These are phyloP conservation scores for Lymantria dispar DNA, from an alignment of 2,888 invertebrate genomes.

Conservation along the genomic window DNA sequence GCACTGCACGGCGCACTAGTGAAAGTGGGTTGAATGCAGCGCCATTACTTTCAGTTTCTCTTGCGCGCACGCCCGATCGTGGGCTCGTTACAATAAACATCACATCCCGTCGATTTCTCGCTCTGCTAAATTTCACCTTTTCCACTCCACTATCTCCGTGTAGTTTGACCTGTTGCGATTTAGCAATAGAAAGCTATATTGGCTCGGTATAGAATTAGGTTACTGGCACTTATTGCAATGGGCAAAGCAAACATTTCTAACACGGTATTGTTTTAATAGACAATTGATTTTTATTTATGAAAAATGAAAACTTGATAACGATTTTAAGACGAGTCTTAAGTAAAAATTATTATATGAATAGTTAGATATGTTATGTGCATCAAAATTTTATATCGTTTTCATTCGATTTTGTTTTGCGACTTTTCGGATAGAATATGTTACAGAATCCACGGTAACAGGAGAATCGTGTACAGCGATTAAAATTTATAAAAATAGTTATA, in stretches of 20 bases:
- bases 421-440: too few relatives aligned
- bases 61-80: constrained; percentile 72
- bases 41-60: constrained; percentile 81
- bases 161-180: constrained; percentile 60
- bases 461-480: too few relatives aligned
- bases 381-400: not conserved
- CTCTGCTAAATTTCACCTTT: constrained; percentile 80
- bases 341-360: not conserved
- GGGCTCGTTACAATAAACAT: constrained; percentile 79
- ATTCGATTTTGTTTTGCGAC: too few relatives aligned
- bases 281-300: not conserved
- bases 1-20: constrained; percentile 54
- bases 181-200: constrained; percentile 63
- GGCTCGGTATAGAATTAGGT: constrained; percentile 33
- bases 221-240: constrained; percentile 34
- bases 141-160: constrained; percentile 65
- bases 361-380: not conserved
- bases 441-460: too few relatives aligned
- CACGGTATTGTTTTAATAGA: not conserved
- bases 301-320: not conserved
- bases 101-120: constrained; percentile 81
- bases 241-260: constrained; percentile 7
- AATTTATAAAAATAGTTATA: too few relatives aligned
- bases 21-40: constrained; percentile 81
- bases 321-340: not conserved